Conservation (phyloP, 2,113 vertebrate species). For the Cairina moschata region DNA sequence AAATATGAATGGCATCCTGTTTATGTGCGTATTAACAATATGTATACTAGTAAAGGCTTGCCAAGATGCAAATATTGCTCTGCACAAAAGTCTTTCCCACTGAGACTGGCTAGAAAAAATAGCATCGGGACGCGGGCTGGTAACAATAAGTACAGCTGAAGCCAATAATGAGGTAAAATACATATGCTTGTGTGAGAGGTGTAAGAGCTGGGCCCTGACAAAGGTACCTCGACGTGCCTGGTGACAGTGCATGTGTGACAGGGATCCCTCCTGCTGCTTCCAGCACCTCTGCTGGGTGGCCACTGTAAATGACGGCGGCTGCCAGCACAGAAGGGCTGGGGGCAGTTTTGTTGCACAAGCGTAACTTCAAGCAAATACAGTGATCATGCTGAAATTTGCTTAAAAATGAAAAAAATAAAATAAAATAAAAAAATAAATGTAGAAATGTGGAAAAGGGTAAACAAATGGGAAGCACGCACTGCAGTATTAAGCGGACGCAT, state of each 20-base stretch:
- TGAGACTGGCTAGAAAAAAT: slow-evolving; percentile 46
- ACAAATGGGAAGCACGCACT: slow-evolving; percentile 58
- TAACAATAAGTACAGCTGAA: slow-evolving; percentile 44
- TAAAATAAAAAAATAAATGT: slow-evolving; percentile 67
- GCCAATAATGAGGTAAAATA: slow-evolving; percentile 51
- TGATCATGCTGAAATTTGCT: slow-evolving; percentile 65
- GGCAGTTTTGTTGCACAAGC: slow-evolving; percentile 36
- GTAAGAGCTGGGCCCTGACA: slow-evolving; percentile 12
- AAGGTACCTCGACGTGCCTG: neutral
- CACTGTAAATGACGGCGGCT: neutral
- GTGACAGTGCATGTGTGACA: neutral
- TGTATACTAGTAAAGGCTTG: slow-evolving; percentile 28
- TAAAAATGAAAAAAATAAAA: slow-evolving; percentile 73
- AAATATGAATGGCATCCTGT: slow-evolving; percentile 67
- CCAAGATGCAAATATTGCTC: slow-evolving; percentile 56
- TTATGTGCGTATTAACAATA: slow-evolving; percentile 61
- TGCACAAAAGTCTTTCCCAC: slow-evolving; percentile 29
- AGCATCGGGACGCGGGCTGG: neutral
- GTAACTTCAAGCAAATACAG: slow-evolving; percentile 64
- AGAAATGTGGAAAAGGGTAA: slow-evolving; percentile 53
- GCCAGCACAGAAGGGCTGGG: slow-evolving; percentile 21
- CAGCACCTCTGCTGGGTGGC: neutral
- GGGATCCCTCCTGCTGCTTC: neutral
- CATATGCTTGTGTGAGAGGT: slow-evolving; percentile 20
- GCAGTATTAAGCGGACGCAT: slow-evolving; percentile 23